Conservation (phyloP, 2,797 vertebrate genomes). For the Arctocebus calabarensis region DNA sequence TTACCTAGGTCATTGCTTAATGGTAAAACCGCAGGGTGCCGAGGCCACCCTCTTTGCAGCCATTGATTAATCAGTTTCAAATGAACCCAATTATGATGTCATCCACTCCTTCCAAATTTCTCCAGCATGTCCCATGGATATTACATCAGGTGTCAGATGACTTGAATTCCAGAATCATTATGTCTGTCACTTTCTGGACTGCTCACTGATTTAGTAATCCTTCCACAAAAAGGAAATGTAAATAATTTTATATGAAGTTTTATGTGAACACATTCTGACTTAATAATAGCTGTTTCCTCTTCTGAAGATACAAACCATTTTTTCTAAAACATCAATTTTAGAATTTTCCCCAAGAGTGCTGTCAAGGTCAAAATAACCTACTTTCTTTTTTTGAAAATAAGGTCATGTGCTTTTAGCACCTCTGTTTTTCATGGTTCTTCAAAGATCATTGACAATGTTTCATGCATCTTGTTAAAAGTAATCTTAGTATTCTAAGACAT, state of each 20-base stretch:
- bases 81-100: neutral
- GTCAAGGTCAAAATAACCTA: constrained; percentile 27
- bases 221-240: constrained; percentile 55
- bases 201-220: neutral
- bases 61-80: neutral
- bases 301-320: constrained; percentile 26
- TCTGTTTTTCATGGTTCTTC: neutral
- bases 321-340: constrained; percentile 69
- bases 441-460: neutral
- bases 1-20: neutral
- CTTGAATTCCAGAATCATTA: constrained; percentile 40
- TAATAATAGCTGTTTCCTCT: constrained; percentile 34
- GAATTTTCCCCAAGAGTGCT: constrained; percentile 29
- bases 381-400: neutral
- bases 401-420: neutral
- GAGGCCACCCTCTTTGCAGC: neutral
- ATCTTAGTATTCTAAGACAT: neutral
- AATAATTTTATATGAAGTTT: constrained; percentile 47
- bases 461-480: neutral
- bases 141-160: constrained; percentile 8
- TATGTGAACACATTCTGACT: neutral
- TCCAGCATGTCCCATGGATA: neutral
- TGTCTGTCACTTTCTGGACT: neutral
- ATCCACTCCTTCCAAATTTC: neutral
- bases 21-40: neutral